A percentile compares a stretch with the other conserved stretches of the same genome.
Conservation (phyloP, 2,113 vertebrate genomes). For the Lichenostomus cassidix region DNA sequence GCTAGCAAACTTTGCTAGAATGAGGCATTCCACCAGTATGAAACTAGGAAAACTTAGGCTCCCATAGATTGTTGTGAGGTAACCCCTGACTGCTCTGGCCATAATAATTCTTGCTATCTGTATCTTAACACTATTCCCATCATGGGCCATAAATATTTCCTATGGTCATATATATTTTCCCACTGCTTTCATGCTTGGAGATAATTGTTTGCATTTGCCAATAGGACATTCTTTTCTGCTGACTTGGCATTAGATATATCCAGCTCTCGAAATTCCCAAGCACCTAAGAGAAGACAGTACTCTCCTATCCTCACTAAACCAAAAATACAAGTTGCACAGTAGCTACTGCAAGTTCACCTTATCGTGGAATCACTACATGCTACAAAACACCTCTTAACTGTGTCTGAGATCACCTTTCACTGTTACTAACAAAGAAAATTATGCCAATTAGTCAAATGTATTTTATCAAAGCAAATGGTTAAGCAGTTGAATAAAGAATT, state of each 20-base stretch:
- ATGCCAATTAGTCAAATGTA: background rate
- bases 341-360: background rate
- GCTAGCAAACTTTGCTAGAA: background rate
- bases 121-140: background rate
- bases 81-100: background rate
- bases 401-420: background rate
- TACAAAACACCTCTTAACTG: background rate
- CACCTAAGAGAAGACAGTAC: background rate
- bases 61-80: background rate
- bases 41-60: background rate
- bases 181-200: background rate
- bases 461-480: background rate
- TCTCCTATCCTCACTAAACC: background rate
- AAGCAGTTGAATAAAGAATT: background rate
- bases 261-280: background rate
- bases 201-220: background rate
- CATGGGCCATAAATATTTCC: background rate
- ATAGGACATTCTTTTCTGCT: background rate
- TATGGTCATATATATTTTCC: background rate
- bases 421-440: background rate
- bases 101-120: background rate
- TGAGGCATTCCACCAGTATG: background rate
- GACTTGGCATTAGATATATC: background rate
- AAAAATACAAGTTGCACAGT: background rate
- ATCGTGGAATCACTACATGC: background rate